Evolutionary conservation across 1,140 invertebrate genomes (phyloP).

Genomic region (Drosophila tsacasi): DNA sequence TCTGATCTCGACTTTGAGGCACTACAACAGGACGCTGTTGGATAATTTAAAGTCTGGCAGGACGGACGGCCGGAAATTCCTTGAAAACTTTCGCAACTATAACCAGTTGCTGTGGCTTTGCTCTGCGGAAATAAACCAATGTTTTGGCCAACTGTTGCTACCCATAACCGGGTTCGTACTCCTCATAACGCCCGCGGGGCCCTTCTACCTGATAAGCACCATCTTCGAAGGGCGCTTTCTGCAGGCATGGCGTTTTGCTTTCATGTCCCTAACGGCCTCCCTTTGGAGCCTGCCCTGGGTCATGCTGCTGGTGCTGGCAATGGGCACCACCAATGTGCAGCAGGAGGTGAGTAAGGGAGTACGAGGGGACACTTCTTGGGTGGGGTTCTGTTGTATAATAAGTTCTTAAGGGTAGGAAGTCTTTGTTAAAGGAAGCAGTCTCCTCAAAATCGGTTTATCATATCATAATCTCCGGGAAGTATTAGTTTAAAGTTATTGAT

Average conservation of each 20-base stretch:
- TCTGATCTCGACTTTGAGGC: not conserved
- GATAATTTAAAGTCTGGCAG: not conserved
- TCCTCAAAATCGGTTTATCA: not conserved
- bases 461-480: not conserved
- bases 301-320: constrained; percentile 6
- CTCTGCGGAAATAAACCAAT: constrained; percentile 2
- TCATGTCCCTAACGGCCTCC: not conserved
- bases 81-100: constrained; percentile 5
- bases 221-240: constrained; percentile 23
- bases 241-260: not conserved
- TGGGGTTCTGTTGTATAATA: not conserved
- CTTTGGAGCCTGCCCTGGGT: constrained; percentile 34
- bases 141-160: constrained; percentile 18
- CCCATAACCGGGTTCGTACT: constrained; percentile 34
- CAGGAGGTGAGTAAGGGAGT: constrained; percentile 22
- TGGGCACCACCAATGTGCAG: constrained; percentile 24
- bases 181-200: constrained; percentile 31
- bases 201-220: constrained; percentile 23
- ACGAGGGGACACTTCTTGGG: not conserved
- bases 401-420: too few species aligned
- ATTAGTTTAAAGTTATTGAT: not conserved
- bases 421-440: too few species aligned
- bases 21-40: constrained; percentile 1
- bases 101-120: constrained; percentile 21
- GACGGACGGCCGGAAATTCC: not conserved